Percentiles rank a stretch among this genome's conserved stretches.
Conservation (phyloP, 2,888 invertebrate genomes). For the Hirtodrosophila trivittata region DNA sequence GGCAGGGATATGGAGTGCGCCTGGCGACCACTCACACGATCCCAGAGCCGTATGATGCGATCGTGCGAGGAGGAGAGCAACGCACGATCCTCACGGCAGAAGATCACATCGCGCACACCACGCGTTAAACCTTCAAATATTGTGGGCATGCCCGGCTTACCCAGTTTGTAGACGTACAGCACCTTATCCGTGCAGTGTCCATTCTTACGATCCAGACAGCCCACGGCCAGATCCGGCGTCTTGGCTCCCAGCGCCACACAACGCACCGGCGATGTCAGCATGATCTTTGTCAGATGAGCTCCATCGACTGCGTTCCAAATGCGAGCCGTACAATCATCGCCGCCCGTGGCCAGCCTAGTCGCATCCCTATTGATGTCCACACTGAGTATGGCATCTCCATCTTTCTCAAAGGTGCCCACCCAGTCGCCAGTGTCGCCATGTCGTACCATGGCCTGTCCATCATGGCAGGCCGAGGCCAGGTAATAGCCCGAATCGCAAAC, state of each 20-base stretch:
- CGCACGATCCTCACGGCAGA: conserved; percentile 90
- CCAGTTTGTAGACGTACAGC: conserved; percentile 92
- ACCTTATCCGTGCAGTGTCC: conserved; percentile 86
- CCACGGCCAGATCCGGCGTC: conserved; percentile 90
- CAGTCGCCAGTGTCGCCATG: conserved; percentile 98
- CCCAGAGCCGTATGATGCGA: conserved; percentile 93
- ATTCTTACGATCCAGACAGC: conserved; percentile 91
- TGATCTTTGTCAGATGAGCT: conserved; percentile 89
- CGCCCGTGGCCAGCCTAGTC: conserved; percentile 95
- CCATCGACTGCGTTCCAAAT: conserved; percentile 96
- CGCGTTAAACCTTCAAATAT: conserved; percentile 90
- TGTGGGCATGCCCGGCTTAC: conserved; percentile 85
- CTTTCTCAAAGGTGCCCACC: conserved; percentile 97
- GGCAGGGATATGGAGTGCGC: conserved; percentile 92
- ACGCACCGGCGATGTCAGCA: conserved; percentile 94
- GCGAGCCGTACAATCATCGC: conserved; percentile 96
- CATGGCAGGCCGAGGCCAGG: conserved; percentile 81
- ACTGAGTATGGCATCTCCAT: conserved; percentile 98
- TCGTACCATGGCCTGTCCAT: conserved; percentile 97
- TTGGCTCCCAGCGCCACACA: conserved; percentile 93
- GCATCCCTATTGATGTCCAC: conserved; percentile 95
- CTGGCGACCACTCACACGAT: conserved; percentile 88
- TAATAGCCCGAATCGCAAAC: conserved; percentile 35
- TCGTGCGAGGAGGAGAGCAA: conserved; percentile 96
- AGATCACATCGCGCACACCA: conserved; percentile 91